phyloP scores from a whole-genome alignment of 2,113 vertebrate genomes.

The Odocoileus hemionus region DNA sequence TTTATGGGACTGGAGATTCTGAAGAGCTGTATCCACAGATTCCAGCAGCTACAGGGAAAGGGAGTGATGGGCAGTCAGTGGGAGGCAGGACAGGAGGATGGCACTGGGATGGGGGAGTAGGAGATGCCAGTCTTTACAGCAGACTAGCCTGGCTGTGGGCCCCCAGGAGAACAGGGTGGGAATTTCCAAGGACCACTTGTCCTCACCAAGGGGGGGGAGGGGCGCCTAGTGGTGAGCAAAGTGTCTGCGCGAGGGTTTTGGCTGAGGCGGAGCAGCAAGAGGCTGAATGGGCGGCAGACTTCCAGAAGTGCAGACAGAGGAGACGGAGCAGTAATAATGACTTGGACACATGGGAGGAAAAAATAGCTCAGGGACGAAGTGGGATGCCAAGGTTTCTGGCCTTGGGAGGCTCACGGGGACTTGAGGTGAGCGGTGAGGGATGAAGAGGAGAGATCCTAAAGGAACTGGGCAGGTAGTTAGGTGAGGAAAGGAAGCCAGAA shows the following conservation, averaged over 20 bases:
- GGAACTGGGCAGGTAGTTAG: neutral
- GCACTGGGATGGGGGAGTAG: neutral
- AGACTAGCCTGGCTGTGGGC: neutral
- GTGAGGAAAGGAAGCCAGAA: neutral
- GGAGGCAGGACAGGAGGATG: neutral
- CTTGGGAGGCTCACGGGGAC: slow-evolving; percentile 17
- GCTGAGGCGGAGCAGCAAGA: slow-evolving; percentile 11
- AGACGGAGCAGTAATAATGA: slow-evolving; percentile 65
- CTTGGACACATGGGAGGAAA: slow-evolving; percentile 72
- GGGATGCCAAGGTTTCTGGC: slow-evolving; percentile 61
- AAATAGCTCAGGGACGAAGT: slow-evolving; percentile 69
- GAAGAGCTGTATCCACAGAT: neutral
- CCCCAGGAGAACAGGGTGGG: slow-evolving; percentile 26
- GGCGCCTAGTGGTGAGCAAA: slow-evolving; percentile 12
- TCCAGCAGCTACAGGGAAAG: neutral
- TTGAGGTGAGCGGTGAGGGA: slow-evolving; percentile 24
- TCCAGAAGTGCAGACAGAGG: slow-evolving; percentile 67
- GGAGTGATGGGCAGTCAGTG: neutral
- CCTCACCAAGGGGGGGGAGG: slow-evolving; percentile 41
- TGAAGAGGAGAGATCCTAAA: neutral
- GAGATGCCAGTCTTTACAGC: neutral
- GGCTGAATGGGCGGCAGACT: slow-evolving; percentile 68
- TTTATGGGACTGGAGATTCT: neutral
- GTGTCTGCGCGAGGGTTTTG: slow-evolving; percentile 55
- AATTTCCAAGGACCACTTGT: slow-evolving; percentile 61